Conservation (phyloP, 2,113 vertebrate genomes). For the Propithecus coquereli region DNA sequence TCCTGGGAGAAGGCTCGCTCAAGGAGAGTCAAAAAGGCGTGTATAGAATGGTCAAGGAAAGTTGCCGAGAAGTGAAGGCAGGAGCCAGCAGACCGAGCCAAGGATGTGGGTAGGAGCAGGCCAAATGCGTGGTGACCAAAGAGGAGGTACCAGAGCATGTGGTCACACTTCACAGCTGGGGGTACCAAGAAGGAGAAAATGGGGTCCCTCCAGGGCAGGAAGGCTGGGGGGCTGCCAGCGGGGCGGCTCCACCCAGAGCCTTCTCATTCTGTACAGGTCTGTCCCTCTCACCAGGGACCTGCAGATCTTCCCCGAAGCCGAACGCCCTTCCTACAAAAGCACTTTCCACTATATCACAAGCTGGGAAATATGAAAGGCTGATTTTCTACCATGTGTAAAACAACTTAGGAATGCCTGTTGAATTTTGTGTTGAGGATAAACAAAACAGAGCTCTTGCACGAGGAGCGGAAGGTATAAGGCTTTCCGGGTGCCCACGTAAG, state of each 20-base stretch:
- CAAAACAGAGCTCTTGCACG: background rate
- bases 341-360: fast-evolving
- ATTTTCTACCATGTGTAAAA: background rate
- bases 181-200: background rate
- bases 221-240: fast-evolving
- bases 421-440: no score
- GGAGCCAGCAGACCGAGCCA: fast-evolving
- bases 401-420: fast-evolving
- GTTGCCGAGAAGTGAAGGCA: background rate
- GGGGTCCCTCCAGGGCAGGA: fast-evolving
- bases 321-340: background rate
- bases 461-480: fast-evolving
- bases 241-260: background rate
- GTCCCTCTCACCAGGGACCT: fast-evolving
- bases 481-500: fast-evolving
- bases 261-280: background rate
- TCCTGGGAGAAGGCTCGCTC: no score
- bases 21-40: background rate
- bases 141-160: fast-evolving
- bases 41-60: background rate
- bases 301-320: fast-evolving
- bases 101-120: background rate
- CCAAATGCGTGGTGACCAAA: fast-evolving
- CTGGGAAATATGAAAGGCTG: background rate
- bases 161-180: fast-evolving